A percentile compares a stretch with the other conserved stretches of the same genome.
Evolutionary conservation across 2,888 invertebrate species (phyloP).

Genomic region (Sericinus montela): DNA sequence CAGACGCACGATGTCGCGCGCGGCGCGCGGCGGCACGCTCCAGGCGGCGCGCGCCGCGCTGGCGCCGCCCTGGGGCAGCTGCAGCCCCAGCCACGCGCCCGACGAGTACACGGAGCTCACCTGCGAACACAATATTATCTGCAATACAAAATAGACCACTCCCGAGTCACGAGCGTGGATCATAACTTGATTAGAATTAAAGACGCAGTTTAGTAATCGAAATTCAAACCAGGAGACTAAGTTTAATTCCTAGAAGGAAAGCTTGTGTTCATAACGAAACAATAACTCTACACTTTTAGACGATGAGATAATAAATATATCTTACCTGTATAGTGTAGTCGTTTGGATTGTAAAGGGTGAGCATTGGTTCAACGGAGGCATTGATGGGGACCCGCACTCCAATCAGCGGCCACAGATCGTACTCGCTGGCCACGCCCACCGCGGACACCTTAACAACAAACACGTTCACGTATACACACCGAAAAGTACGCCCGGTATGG

Average conservation of each 20-base stretch:
- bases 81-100: constrained; percentile 95
- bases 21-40: constrained; percentile 94
- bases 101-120: constrained; percentile 91
- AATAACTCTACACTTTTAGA: too few species aligned
- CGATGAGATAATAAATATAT: too few species aligned
- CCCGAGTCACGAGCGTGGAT: too few species aligned
- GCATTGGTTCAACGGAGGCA: constrained; percentile 92
- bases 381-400: constrained; percentile 95
- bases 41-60: constrained; percentile 91
- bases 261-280: too few species aligned
- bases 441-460: constrained; percentile 84
- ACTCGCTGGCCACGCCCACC: constrained; percentile 92
- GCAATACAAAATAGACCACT: too few species aligned
- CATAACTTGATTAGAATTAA: too few species aligned
- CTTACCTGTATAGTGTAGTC: constrained; percentile 90
- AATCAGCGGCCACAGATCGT: constrained; percentile 93
- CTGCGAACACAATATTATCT: constrained; percentile 45
- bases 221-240: too few species aligned
- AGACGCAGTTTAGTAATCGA: too few species aligned
- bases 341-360: constrained; percentile 97
- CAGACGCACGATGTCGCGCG: constrained; percentile 92
- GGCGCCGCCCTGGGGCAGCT: constrained; percentile 87
- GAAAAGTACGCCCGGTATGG: too few species aligned
- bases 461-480: too few species aligned
- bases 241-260: too few species aligned